Base-by-base conservation (phyloP, 2,888 invertebrate species). In the Campoplex nolae region DNA sequence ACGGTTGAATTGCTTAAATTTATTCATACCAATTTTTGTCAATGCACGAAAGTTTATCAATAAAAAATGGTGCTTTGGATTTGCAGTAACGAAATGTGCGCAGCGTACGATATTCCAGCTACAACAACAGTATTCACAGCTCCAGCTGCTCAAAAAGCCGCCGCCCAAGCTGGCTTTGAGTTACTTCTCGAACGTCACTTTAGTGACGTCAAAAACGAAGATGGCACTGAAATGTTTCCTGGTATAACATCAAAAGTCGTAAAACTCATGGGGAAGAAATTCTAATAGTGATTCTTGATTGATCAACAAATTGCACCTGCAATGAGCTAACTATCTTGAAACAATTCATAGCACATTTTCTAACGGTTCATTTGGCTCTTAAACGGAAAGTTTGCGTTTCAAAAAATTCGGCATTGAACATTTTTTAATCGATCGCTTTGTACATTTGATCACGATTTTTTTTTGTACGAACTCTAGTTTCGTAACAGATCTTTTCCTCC, bases 111-210 rank as follows among this genome's bases (percentile, higher is more conserved):
- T 1, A 88, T 93, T 2, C 58, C 76, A 2, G 90, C 88, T 3
- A 91, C 92, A 2, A 51, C 89, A 1, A 93, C 93, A 0, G 45
- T 83, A 1, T 93, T 93, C 58, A 90, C 92, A 0, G 91, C 91
- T 0, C 67, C 87, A 11, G 88, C 88, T 3, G 89, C 93, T 1
- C 92, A 92, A 76, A 90, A 88, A 58, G 32, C 89, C 13, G 93
- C 93, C 0, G 84, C 32, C 1, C 85, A 90, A 38, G 90, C 85
- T 16, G 93, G 91, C n/a, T 93, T 90, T 79, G 89, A 91, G 28
- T 76, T 87, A 0, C 42, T 90, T 2, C 0, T 86, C 0, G 83
- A 85, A 28, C 76, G 54, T 83, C 70, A 90, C 3, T 92, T 88
- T 67, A 76, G 58, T 0, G 86, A 90, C 8, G 18, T 90, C 0